Evolutionary conservation across 1,140 invertebrate species (phyloP).

Genomic region (Agraylea sexmaculata): DNA sequence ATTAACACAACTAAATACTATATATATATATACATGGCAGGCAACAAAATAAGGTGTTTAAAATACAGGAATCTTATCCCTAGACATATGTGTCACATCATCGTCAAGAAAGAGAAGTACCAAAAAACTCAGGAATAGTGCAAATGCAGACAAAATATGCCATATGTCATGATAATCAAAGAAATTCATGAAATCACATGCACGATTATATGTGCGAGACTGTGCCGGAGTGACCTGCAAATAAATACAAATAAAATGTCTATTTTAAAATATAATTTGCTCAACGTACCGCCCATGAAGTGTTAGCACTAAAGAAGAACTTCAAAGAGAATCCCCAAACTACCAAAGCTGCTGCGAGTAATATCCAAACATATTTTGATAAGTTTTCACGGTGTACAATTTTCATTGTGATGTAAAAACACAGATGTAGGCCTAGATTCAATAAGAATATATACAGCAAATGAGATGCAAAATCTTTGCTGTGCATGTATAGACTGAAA

Average conservation of each 20-base stretch:
- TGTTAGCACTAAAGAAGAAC: conserved; percentile 67
- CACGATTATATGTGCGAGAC: conserved; percentile 62
- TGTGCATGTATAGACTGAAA: conserved; percentile 41
- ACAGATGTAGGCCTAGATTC: conserved; percentile 71
- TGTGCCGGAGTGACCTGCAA: conserved; percentile 61
- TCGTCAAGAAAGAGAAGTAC: conserved; percentile 71
- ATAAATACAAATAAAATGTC: too few relatives aligned
- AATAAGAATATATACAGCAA: conserved; percentile 71
- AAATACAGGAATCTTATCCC: conserved; percentile 67
- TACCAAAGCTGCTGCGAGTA: conserved; percentile 49
- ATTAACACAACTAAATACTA: too few relatives aligned
- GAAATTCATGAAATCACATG: conserved; percentile 64
- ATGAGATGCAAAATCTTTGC: conserved; percentile 71
- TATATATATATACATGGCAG: too few relatives aligned
- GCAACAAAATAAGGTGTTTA: conserved; percentile 26
- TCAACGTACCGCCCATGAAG: conserved; percentile 62
- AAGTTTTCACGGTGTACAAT: conserved; percentile 57
- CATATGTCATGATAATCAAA: conserved; percentile 84
- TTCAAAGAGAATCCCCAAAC: conserved; percentile 59
- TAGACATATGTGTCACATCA: conserved; percentile 51
- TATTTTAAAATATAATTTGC: neutral
- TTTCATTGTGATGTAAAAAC: conserved; percentile 83
- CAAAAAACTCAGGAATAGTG: conserved; percentile 83
- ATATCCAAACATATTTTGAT: conserved; percentile 46
- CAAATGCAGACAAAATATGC: conserved; percentile 77